Evolutionary conservation across 2,113 vertebrate genomes (phyloP), one percentile per base, ranked within the genome.

Genomic region (Pluvialis apricaria): DNA sequence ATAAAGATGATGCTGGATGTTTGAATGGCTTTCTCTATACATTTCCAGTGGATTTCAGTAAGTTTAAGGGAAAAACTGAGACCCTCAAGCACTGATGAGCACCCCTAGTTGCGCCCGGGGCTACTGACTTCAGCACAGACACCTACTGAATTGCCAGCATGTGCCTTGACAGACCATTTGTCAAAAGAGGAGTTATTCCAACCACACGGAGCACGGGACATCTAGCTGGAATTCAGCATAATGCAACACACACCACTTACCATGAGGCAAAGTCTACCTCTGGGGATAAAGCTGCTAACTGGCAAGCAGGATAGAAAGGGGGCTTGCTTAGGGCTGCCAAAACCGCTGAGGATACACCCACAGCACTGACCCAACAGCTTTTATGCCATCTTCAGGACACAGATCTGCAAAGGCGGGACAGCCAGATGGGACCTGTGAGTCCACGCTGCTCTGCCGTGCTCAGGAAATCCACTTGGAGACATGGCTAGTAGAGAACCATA

Each of bases 151-250:
- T 55, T 28, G n/a, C 19, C n/a, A 49, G 16, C 42, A 8, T 5
- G 15, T 24, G 44, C 24, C 75, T 28, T 47, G 65, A 45, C 49
- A 64, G 66, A 19, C 47, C 65, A 22, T 44, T 42, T 36, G 26
- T 18, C 69, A 42, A 66, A 68, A 52, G 2, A 76, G 54, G 70
- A 68, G 70, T 22, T 60, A 52, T 34, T 60, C 32, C 44, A 45
- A 7, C 14, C 10, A 15, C 2, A 1, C 1, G 0, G 28, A 44
- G 70, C 32, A 19, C 3, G 45, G 52, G 54, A 60, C 24, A 28
- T 38, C 26, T 22, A 66, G 18, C 32, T 54, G 34, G 61, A 54
- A 76, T 60, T 52, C 61, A 76, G 54, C 61, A 60, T 5, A 28
- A 38, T 34, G 61, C 1, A 0, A 52, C 38, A 44, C 25, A 28